Percentiles rank a stretch among this genome's conserved stretches.
These are phyloP conservation scores for Drosophila ercepeae DNA, from an alignment of 1,140 invertebrate species.

Conservation along the genomic window DNA sequence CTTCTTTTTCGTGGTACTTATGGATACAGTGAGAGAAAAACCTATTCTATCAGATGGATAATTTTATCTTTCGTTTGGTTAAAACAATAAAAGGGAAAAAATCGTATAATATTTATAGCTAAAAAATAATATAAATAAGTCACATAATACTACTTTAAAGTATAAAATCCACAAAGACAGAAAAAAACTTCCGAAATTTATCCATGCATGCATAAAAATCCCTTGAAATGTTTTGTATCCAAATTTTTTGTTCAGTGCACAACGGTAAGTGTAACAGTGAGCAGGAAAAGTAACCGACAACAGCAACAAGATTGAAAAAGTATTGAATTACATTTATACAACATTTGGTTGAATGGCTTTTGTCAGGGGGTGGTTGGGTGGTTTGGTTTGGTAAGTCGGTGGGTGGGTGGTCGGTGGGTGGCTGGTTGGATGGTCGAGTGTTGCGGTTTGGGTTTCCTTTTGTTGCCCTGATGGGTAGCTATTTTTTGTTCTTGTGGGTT, in stretches of 20 bases:
- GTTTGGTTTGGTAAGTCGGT: conserved; percentile 8
- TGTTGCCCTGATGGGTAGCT: conserved; percentile 39
- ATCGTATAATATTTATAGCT: not conserved
- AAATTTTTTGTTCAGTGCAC: not conserved
- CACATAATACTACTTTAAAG: no score
- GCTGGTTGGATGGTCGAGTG: conserved; percentile 31
- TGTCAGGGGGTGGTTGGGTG: conserved; percentile 20
- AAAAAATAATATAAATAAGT: not conserved
- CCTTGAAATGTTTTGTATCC: no score
- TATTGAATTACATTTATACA: conserved; percentile 82
- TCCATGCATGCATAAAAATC: no score
- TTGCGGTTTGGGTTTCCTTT: conserved; percentile 77
- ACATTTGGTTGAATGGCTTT: conserved; percentile 78
- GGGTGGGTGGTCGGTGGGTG: conserved; percentile 1
- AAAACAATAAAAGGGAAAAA: not conserved
- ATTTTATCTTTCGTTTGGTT: no score
- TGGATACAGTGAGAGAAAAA: conserved; percentile 7
- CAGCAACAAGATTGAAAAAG: conserved; percentile 69
- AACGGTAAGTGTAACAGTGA: conserved; percentile 21
- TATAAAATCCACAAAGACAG: no score
- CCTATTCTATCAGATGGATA: no score
- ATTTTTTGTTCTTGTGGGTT: conserved; percentile 1
- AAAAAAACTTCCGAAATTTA: not conserved
- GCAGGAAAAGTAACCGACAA: conserved; percentile 41
- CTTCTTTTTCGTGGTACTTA: conserved; percentile 17